These are phyloP conservation scores for Platorchestia sp. DNA, from an alignment of 1,140 invertebrate species.

Conservation along the genomic window DNA sequence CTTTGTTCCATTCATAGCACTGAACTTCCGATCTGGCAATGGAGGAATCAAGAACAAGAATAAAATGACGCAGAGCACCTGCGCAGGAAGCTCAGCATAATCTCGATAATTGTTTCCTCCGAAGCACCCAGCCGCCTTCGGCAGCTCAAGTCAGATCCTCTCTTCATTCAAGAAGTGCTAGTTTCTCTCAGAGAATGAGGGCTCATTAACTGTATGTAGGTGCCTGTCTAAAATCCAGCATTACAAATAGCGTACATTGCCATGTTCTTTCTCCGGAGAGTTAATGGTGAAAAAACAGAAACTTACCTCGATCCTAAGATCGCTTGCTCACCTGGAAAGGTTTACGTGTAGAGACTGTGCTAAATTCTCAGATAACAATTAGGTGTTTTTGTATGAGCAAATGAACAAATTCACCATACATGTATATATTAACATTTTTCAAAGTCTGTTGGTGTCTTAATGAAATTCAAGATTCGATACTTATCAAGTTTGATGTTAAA, in stretches of 20 bases:
- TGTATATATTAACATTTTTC: background rate
- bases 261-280: background rate
- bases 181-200: background rate
- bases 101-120: conserved; percentile 37
- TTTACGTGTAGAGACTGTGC: background rate
- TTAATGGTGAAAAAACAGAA: background rate
- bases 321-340: background rate
- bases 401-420: background rate
- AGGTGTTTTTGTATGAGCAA: background rate
- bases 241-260: background rate
- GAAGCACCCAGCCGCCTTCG: background rate
- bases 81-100: conserved; percentile 35
- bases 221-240: background rate
- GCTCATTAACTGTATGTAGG: background rate
- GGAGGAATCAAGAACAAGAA: background rate
- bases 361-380: background rate
- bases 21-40: conserved; percentile 15
- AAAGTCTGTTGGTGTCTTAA: background rate
- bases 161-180: background rate
- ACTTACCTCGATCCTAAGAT: background rate
- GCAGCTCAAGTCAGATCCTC: background rate
- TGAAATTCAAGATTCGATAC: background rate
- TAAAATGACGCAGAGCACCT: background rate
- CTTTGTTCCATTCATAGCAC: conserved; percentile 4
- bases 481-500: background rate